A percentile compares a stretch with the other conserved stretches of the same genome.
Conservation (phyloP, 2,113 vertebrate genomes). For the Misgurnus mizolepis region DNA sequence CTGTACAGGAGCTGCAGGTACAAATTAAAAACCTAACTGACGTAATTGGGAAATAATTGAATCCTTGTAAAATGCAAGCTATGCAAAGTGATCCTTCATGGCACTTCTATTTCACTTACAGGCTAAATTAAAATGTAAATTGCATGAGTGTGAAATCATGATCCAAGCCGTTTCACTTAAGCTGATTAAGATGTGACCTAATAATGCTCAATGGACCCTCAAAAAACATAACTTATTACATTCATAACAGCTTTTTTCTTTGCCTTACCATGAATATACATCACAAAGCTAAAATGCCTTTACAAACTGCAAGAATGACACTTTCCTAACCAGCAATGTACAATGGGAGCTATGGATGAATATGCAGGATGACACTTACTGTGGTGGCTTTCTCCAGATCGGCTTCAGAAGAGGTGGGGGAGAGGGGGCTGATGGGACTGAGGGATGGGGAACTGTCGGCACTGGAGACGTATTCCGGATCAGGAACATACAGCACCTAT, state of each 20-base stretch:
- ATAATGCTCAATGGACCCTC: background rate
- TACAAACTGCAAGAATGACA: background rate
- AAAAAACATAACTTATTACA: background rate
- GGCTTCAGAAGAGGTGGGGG: slow-evolving; percentile 94
- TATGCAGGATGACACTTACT: slow-evolving; percentile 69
- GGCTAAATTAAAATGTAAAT: background rate
- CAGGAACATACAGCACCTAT: slow-evolving; percentile 98
- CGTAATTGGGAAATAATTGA: slow-evolving; percentile 5
- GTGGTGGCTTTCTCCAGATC: slow-evolving; percentile 90
- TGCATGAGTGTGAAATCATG: slow-evolving; percentile 5
- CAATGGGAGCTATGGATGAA: background rate
- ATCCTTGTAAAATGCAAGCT: slow-evolving; percentile 7
- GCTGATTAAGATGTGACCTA: slow-evolving; percentile 10
- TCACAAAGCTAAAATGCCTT: background rate
- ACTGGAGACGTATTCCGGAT: slow-evolving; percentile 96
- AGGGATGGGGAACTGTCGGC: slow-evolving; percentile 95
- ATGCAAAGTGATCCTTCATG: background rate
- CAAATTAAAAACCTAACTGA: slow-evolving; percentile 16
- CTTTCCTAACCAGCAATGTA: slow-evolving; percentile 2
- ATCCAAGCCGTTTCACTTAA: background rate
- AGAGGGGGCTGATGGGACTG: slow-evolving; percentile 96
- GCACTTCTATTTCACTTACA: background rate
- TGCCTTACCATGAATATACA: background rate
- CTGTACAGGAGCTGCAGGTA: background rate
- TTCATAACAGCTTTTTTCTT: background rate